Evolutionary conservation across 2,113 vertebrate species (phyloP).

Genomic region (Catharus fuscescens): DNA sequence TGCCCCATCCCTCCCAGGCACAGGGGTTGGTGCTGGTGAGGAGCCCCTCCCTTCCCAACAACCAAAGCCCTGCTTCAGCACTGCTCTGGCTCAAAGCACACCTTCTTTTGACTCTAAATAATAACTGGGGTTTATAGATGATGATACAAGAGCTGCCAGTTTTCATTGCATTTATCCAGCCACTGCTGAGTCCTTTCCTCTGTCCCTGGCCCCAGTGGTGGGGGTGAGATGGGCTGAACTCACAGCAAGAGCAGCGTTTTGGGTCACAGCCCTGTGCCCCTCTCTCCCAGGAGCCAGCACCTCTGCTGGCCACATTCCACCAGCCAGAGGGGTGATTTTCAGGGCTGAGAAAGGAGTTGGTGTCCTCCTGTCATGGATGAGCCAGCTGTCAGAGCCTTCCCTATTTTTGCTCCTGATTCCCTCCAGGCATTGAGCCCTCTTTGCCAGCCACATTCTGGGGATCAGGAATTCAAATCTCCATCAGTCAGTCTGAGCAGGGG

Average conservation of each 20-base stretch:
- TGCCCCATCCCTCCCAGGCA: neutral
- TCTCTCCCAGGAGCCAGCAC: neutral
- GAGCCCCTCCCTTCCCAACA: neutral
- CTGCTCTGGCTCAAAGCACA: neutral
- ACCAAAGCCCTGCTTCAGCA: neutral
- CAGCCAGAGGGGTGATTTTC: neutral
- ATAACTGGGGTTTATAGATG: neutral
- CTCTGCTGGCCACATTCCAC: fast-evolving
- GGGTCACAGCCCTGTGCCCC: neutral
- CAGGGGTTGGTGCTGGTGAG: neutral
- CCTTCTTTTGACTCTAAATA: neutral
- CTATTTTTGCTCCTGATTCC: fast-evolving
- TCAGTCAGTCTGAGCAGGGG: neutral
- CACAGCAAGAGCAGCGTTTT: neutral
- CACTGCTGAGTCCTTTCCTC: neutral
- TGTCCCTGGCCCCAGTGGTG: neutral
- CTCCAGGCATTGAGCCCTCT: fast-evolving
- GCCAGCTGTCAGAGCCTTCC: neutral
- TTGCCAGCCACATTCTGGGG: fast-evolving
- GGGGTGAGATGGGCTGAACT: neutral
- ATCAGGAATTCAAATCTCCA: neutral
- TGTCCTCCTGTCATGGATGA: neutral
- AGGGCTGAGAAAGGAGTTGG: neutral
- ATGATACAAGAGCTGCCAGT: neutral
- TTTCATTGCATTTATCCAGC: neutral